Percentiles rank a stretch among this genome's conserved stretches.
Conservation (phyloP, 1,140 invertebrate species). For the Calliopsis andreniformis region DNA sequence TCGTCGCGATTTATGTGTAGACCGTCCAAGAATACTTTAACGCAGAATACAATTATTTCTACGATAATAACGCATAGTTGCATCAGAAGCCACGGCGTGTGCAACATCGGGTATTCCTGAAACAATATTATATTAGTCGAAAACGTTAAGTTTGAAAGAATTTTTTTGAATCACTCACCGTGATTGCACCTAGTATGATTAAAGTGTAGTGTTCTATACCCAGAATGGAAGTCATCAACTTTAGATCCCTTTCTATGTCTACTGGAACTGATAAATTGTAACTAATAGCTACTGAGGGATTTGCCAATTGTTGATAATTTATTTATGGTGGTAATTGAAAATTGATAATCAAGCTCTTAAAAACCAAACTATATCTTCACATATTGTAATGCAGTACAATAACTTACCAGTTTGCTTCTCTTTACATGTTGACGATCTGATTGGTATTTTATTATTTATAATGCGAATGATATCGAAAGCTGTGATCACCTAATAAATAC, state of each 20-base stretch:
- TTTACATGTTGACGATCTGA: slow-evolving; percentile 47
- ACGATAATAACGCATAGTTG: slow-evolving; percentile 77
- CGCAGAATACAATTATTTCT: slow-evolving; percentile 76
- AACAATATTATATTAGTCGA: slow-evolving; percentile 7
- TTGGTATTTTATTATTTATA: slow-evolving; percentile 68
- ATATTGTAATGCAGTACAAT: background rate
- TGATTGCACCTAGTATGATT: slow-evolving; percentile 76
- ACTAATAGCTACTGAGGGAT: slow-evolving; percentile 4
- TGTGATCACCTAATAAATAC: slow-evolving; percentile 70
- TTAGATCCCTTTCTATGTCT: slow-evolving; percentile 76
- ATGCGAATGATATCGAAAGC: slow-evolving; percentile 73
- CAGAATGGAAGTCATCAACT: slow-evolving; percentile 77
- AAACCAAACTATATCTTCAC: slow-evolving; percentile 27
- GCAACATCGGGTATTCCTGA: slow-evolving; percentile 78
- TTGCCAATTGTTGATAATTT: background rate
- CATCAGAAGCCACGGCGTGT: slow-evolving; percentile 79
- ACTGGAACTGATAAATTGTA: slow-evolving; percentile 63
- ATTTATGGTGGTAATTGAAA: slow-evolving; percentile 19
- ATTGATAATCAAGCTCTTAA: too few species aligned
- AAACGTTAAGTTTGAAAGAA: background rate
- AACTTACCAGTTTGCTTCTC: slow-evolving; percentile 46
- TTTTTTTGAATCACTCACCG: slow-evolving; percentile 61
- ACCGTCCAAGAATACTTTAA: slow-evolving; percentile 74
- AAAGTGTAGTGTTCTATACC: slow-evolving; percentile 78
- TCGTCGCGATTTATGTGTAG: slow-evolving; percentile 74